These are phyloP conservation scores for Megaceryle alcyon DNA, from an alignment of 2,797 vertebrate genomes.

Conservation along the genomic window DNA sequence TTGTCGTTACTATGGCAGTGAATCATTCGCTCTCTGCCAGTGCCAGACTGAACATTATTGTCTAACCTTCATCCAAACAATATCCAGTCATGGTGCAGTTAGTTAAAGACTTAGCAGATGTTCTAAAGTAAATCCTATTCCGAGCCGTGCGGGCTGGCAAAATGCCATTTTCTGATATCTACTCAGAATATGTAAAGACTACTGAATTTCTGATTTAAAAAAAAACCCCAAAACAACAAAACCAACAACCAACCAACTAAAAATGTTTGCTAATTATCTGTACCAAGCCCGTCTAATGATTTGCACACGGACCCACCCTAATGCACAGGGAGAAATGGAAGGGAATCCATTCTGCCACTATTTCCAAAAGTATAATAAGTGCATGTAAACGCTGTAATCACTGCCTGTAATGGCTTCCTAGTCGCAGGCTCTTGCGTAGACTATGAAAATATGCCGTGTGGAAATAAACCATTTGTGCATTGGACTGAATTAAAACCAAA, in stretches of 20 bases:
- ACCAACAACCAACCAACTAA: too few relatives aligned
- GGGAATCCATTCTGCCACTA: constrained; percentile 18
- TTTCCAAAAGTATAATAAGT: constrained; percentile 37
- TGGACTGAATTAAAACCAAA: constrained; percentile 71
- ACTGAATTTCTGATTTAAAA: constrained; percentile 1
- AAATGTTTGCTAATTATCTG: constrained; percentile 37
- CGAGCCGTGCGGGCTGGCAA: background rate
- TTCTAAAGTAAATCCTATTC: constrained; percentile 34
- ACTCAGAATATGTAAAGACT: background rate
- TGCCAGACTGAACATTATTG: constrained; percentile 62
- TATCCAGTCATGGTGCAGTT: background rate
- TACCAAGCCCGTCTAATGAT: constrained; percentile 47
- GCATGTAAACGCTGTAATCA: constrained; percentile 66
- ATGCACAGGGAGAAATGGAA: background rate
- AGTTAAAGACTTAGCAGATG: constrained; percentile 59
- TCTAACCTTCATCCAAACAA: constrained; percentile 18
- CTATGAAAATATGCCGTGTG: constrained; percentile 49
- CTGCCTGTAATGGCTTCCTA: constrained; percentile 63
- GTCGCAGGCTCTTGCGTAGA: constrained; percentile 41
- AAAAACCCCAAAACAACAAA: background rate
- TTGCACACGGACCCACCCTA: constrained; percentile 36
- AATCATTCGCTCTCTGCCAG: constrained; percentile 64
- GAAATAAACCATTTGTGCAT: constrained; percentile 60
- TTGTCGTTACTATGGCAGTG: constrained; percentile 74
- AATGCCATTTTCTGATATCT: background rate